phyloP scores from a whole-genome alignment of 2,113 vertebrate species.

The Anseranas semipalmata region DNA sequence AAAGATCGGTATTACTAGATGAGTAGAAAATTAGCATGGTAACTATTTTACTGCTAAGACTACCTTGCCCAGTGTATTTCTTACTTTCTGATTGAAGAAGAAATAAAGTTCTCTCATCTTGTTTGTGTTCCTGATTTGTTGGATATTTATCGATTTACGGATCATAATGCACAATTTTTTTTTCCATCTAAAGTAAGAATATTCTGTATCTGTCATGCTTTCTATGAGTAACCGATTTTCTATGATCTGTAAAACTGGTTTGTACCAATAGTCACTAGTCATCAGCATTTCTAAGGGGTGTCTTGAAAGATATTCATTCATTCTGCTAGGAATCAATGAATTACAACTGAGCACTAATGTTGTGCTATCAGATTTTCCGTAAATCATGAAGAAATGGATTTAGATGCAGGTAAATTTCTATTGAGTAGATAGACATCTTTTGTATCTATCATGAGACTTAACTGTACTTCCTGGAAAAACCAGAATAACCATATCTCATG shows the following conservation, averaged over 20 bases:
- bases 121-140: constrained; percentile 76
- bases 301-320: constrained; percentile 60
- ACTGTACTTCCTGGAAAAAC: background rate
- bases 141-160: constrained; percentile 72
- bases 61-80: background rate
- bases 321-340: constrained; percentile 55
- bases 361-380: constrained; percentile 9
- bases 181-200: constrained; percentile 67
- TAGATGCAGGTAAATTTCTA: constrained; percentile 42
- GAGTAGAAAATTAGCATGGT: constrained; percentile 53
- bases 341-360: constrained; percentile 2
- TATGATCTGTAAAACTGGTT: constrained; percentile 67
- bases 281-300: constrained; percentile 56
- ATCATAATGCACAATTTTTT: constrained; percentile 63
- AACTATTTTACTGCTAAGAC: constrained; percentile 29
- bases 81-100: constrained; percentile 60
- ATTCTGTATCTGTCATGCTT: constrained; percentile 67
- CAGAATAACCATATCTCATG: background rate
- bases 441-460: background rate
- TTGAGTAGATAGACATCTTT: constrained; percentile 26
- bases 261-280: constrained; percentile 30
- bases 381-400: constrained; percentile 39
- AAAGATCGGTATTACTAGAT: background rate
- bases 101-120: constrained; percentile 75
- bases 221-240: constrained; percentile 74